Evolutionary conservation across 2,113 vertebrate species (phyloP).

Genomic region (Perca fluviatilis): DNA sequence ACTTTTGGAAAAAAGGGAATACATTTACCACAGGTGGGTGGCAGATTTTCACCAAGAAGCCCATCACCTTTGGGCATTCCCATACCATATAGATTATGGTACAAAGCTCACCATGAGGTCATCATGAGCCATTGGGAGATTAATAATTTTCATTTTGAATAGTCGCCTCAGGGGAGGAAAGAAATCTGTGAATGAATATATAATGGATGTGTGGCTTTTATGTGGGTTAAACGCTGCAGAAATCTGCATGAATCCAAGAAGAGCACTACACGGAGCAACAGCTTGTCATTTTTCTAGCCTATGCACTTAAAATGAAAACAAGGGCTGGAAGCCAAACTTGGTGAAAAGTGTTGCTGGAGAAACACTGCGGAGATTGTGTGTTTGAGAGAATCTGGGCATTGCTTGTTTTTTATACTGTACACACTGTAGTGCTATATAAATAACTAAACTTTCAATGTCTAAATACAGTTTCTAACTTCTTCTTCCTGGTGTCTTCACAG

Average conservation of each 20-base stretch:
- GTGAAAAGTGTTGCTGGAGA: neutral
- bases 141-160: neutral
- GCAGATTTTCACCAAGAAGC: neutral
- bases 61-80: neutral
- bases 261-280: neutral
- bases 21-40: neutral
- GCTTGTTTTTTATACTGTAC: neutral
- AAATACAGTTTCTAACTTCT: slow-evolving; percentile 1
- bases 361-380: neutral
- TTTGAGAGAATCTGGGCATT: neutral
- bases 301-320: neutral
- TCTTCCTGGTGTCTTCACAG: neutral
- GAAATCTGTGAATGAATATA: neutral
- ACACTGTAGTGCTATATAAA: neutral
- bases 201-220: neutral
- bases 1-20: neutral
- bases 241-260: neutral
- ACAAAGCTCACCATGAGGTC: neutral
- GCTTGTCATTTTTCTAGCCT: neutral
- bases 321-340: neutral
- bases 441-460: slow-evolving; percentile 2
- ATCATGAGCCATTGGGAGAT: neutral
- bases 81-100: neutral
- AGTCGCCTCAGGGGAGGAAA: neutral
- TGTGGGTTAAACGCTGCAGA: neutral